phyloP scores from a whole-genome alignment of 2,113 vertebrate genomes.

The Apeltes quadracus region DNA sequence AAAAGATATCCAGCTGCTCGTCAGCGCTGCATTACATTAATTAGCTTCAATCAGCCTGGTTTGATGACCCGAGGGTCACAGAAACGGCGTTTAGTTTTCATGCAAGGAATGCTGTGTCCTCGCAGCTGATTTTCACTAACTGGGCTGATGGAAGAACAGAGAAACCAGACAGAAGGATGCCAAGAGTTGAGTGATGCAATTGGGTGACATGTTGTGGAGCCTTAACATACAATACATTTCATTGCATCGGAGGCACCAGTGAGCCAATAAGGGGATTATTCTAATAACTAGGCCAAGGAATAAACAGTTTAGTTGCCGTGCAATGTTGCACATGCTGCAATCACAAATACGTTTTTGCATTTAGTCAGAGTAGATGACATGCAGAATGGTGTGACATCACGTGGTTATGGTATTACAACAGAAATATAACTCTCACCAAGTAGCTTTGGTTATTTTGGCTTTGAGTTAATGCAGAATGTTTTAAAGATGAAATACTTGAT shows the following conservation, averaged over 20 bases:
- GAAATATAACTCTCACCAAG: background rate
- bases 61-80: conserved; percentile 22
- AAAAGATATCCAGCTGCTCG: conserved; percentile 59
- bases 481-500: background rate
- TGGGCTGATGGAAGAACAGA: conserved; percentile 24
- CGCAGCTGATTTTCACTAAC: conserved; percentile 20
- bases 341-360: background rate
- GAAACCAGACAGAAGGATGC: conserved; percentile 43
- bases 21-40: conserved; percentile 39
- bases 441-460: background rate
- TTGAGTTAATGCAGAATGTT: background rate
- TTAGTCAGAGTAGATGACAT: background rate
- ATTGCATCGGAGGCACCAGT: background rate
- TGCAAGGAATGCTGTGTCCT: background rate
- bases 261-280: background rate
- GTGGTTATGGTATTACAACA: background rate
- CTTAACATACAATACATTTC: conserved; percentile 15
- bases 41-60: conserved; percentile 38
- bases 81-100: conserved; percentile 9
- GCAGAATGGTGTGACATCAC: background rate
- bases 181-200: conserved; percentile 60
- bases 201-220: conserved; percentile 45
- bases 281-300: background rate
- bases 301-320: background rate
- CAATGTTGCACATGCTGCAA: background rate